Evolutionary conservation across 2,113 vertebrate species (phyloP).

Genomic region (Zosterops japonicus): DNA sequence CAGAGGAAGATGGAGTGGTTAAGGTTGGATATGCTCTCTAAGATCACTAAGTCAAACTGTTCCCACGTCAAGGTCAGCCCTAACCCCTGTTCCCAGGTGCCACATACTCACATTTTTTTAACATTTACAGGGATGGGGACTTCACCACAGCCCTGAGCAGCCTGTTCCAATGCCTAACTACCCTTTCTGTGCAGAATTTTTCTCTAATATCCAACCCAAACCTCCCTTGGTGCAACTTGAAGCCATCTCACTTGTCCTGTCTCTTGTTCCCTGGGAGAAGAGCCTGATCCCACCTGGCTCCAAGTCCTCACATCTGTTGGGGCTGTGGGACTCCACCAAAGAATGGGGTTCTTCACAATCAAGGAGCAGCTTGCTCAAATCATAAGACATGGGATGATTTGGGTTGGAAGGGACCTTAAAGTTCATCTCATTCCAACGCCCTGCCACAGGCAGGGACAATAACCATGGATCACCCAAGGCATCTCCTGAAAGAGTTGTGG

Average conservation of each 20-base stretch:
- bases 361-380: not conserved
- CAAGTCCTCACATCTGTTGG: not conserved
- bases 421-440: accelerated
- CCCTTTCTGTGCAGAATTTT: not conserved
- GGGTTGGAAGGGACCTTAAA: not conserved
- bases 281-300: not conserved
- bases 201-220: not conserved
- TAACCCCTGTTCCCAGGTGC: not conserved
- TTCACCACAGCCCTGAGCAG: not conserved
- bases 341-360: accelerated
- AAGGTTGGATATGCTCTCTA: not conserved
- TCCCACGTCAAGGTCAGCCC: not conserved
- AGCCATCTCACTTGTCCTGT: not conserved
- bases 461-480: not conserved
- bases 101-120: not conserved
- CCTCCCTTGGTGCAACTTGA: not conserved
- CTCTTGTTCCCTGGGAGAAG: not conserved
- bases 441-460: not conserved
- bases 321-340: not conserved
- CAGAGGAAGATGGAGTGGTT: not conserved
- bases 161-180: not conserved
- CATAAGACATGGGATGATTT: not conserved
- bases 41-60: not conserved
- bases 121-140: not conserved
- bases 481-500: not conserved